phyloP scores from a whole-genome alignment of 2,888 invertebrate species.

The Cosmorhoe ocellata region DNA sequence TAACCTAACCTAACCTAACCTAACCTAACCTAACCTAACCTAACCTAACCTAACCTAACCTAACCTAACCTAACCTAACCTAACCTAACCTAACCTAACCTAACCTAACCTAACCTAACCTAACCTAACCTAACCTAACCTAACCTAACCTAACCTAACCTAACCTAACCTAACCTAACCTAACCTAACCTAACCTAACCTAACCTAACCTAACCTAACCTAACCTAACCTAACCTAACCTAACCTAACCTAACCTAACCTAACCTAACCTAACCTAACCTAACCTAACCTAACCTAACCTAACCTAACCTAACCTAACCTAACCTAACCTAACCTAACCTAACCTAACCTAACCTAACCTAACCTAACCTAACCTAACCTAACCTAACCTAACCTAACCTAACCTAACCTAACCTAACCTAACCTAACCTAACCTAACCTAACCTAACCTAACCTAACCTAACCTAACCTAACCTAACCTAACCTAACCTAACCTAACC shows the following conservation, averaged over 20 bases:
- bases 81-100: not conserved
- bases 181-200: slow-evolving; percentile 5
- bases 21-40: slow-evolving; percentile 7
- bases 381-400: slow-evolving; percentile 5
- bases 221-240: slow-evolving; percentile 5
- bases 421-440: slow-evolving; percentile 8
- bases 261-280: slow-evolving; percentile 4
- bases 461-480: slow-evolving; percentile 16
- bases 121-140: not conserved
- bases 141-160: slow-evolving; percentile 8
- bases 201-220: slow-evolving; percentile 5
- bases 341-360: slow-evolving; percentile 5
- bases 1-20: slow-evolving; percentile 20
- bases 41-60: slow-evolving; percentile 12
- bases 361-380: slow-evolving; percentile 5
- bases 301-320: slow-evolving; percentile 5
- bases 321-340: slow-evolving; percentile 1
- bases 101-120: not conserved
- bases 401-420: slow-evolving; percentile 11
- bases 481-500: slow-evolving; percentile 10
- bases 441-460: slow-evolving; percentile 5
- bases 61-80: slow-evolving; percentile 1
- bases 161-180: slow-evolving; percentile 11
- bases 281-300: not conserved
- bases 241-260: slow-evolving; percentile 5